Percentiles rank a stretch among this genome's conserved stretches.
Conservation (phyloP, 2,797 vertebrate species). For the Kryptopterus vitreolus region DNA sequence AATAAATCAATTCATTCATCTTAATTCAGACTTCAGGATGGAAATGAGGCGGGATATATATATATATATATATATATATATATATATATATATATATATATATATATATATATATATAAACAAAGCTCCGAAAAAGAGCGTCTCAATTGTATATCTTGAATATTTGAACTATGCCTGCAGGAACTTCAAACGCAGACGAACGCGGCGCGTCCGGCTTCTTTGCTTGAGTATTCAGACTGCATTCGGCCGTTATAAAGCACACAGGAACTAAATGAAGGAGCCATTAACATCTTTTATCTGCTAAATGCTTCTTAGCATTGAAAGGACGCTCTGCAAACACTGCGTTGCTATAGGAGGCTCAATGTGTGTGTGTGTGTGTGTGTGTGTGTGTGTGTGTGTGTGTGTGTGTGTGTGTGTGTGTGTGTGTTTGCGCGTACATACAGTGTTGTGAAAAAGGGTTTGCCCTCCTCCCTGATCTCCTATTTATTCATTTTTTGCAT, state of each 20-base stretch:
- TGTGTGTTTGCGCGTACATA: too few relatives aligned
- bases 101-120: too few relatives aligned
- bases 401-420: too few relatives aligned
- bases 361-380: constrained; percentile 63
- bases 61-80: too few relatives aligned
- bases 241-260: constrained; percentile 60
- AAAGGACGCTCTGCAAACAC: constrained; percentile 67
- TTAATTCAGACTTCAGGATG: constrained; percentile 6
- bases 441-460: too few relatives aligned
- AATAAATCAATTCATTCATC: constrained; percentile 10
- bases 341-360: constrained; percentile 55
- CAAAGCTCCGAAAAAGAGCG: not conserved
- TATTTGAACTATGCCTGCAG: not conserved
- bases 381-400: constrained; percentile 16
- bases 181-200: not conserved
- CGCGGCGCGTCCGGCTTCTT: not conserved
- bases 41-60: constrained; percentile 3
- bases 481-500: too few relatives aligned
- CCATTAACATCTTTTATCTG: constrained; percentile 73
- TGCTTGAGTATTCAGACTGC: constrained; percentile 39
- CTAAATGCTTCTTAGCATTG: constrained; percentile 64
- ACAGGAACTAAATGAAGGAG: constrained; percentile 61
- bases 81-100: too few relatives aligned
- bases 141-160: too few relatives aligned
- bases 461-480: too few relatives aligned